These are phyloP conservation scores for Lytechinus variegatus DNA, from an alignment of 35 echinoderm and acorn worm genomes.

Conservation along the genomic window DNA sequence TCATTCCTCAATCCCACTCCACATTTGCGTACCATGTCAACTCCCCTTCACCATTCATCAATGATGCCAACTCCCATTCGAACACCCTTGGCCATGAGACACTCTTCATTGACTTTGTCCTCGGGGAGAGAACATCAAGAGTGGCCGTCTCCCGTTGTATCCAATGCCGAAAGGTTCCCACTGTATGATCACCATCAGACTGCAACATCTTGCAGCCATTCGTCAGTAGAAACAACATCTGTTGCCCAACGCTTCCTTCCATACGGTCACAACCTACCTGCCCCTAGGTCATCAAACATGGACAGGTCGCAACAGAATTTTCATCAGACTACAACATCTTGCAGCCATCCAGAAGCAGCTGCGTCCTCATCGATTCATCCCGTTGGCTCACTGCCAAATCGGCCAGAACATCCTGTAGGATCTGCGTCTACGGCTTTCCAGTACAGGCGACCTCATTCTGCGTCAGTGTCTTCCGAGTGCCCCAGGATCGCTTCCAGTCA, in stretches of 20 bases:
- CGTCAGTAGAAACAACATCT: no score
- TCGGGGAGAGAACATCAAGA: neutral
- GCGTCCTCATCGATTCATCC: neutral
- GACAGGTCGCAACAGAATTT: neutral
- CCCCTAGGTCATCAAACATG: neutral
- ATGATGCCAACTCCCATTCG: constrained; percentile 22
- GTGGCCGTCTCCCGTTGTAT: neutral
- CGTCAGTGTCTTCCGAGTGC: neutral
- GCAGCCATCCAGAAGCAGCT: neutral
- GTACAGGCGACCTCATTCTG: neutral
- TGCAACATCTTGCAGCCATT: no score
- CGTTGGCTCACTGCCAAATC: neutral
- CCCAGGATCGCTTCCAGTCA: neutral
- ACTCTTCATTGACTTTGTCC: neutral
- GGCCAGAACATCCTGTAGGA: neutral
- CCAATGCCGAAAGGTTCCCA: neutral
- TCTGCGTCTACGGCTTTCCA: neutral
- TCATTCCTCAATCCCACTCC: neutral
- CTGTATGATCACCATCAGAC: neutral
- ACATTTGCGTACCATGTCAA: neutral
- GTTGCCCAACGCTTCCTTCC: no score
- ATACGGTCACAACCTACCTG: neutral
- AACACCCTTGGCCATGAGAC: constrained; percentile 42
- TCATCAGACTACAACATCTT: neutral
- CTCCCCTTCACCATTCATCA: neutral